Percentiles rank a stretch among this genome's conserved stretches.
Evolutionary conservation across 2,797 vertebrate species (phyloP).

Genomic region (Rhyacichthys aspro): DNA sequence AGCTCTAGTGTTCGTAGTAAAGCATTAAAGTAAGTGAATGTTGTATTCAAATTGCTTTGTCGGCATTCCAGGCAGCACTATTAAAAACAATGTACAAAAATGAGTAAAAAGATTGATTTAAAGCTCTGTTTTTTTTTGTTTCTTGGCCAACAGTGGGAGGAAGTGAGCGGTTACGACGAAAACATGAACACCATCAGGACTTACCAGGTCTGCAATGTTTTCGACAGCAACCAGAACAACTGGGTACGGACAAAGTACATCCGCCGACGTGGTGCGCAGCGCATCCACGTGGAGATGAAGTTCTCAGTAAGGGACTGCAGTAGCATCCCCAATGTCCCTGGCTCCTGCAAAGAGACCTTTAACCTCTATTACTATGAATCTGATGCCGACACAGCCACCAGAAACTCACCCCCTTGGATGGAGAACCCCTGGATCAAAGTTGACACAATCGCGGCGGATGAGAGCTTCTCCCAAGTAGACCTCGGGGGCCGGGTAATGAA

Average conservation of each 20-base stretch:
- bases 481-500: conserved; percentile 97
- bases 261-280: conserved; percentile 90
- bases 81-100: neutral
- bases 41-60: neutral
- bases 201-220: conserved; percentile 99
- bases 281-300: conserved; percentile 99
- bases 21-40: conserved; percentile 35
- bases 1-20: conserved; percentile 40
- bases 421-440: conserved; percentile 99
- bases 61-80: conserved; percentile 19
- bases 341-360: conserved; percentile 99
- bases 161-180: conserved; percentile 98
- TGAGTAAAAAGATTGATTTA: neutral
- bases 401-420: conserved; percentile 94
- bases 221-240: conserved; percentile 97
- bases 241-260: conserved; percentile 98
- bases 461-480: conserved; percentile 99
- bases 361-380: conserved; percentile 98
- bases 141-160: conserved; percentile 90
- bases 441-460: conserved; percentile 95
- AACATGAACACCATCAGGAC: conserved; percentile 99
- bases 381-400: conserved; percentile 89
- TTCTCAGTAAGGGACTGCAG: conserved; percentile 98
- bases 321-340: conserved; percentile 95
- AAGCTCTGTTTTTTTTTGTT: conserved; percentile 38